Conservation (phyloP, 2,113 vertebrate species). For the Oreochromis niloticus region DNA sequence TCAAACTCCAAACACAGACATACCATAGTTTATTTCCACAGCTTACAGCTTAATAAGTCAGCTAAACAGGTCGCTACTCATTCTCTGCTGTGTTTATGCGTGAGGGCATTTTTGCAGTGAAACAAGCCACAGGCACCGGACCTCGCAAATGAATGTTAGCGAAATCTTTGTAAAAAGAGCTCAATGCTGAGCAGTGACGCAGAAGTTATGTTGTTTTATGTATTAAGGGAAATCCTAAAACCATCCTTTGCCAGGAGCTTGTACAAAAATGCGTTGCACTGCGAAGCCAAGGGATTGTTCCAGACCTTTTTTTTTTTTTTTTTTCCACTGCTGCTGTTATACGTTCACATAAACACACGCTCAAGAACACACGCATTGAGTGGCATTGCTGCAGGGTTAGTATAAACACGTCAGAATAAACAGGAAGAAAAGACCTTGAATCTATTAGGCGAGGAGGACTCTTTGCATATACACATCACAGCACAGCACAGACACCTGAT, state of each 20-base stretch:
- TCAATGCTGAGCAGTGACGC: neutral
- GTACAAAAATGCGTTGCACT: neutral
- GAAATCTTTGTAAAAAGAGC: neutral
- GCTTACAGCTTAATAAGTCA: slow-evolving; percentile 15
- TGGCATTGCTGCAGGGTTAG: slow-evolving; percentile 37
- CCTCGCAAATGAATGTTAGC: slow-evolving; percentile 6
- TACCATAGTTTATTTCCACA: slow-evolving; percentile 10
- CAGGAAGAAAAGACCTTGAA: slow-evolving; percentile 47
- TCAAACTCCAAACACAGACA: neutral
- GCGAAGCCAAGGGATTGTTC: neutral
- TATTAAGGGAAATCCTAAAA: neutral
- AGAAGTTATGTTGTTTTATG: slow-evolving; percentile 1
- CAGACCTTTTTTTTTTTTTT: neutral
- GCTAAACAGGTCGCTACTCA: neutral
- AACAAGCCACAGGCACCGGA: neutral
- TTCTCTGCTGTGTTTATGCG: neutral
- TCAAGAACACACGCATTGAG: neutral
- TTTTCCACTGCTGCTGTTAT: neutral
- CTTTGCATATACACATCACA: neutral
- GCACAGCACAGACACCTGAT: slow-evolving; percentile 15
- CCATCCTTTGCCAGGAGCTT: neutral
- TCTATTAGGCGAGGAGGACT: slow-evolving; percentile 30
- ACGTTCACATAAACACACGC: neutral
- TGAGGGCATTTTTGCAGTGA: neutral
- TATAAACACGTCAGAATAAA: slow-evolving; percentile 60